Base-by-base conservation (phyloP, 1,140 invertebrate species). In the Macrobrachium rosenbergii region DNA sequence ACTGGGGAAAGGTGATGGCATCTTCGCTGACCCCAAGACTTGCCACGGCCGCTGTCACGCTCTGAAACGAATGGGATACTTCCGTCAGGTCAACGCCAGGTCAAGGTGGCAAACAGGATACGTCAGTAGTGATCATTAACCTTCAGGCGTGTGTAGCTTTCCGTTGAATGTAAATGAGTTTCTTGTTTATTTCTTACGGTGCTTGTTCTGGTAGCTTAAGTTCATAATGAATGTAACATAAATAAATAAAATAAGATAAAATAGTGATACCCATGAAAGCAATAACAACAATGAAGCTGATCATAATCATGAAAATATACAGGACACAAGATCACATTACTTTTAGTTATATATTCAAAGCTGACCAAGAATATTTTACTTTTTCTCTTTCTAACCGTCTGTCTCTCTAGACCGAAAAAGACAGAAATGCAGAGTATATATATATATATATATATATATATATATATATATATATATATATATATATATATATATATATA, bases 1-100 rank as follows among this genome's bases (percentile, higher is more conserved):
- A 86, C 77, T 86, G 84, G n/a, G 84, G 84, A 23, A 86, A 86
- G 52, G 77, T 80, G 23, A 86, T 86, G 45, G 78, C 64, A 62
- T 86, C 84, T 17, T 78, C 77, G 58, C 14, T 86, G 43, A 86
- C 84, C 67, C 84, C 84, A 2, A 86, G 78, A 58, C 45, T 45
- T 16, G 52, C 52, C 59, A 86, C 84, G 17, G 84, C 84, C 58
- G 84, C 67, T 77, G 76, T 86, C 84, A 86, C 84, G 58, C 84
- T 86, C 84, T 86, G 84, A 8, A 37, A 28, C 37, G 21, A n/a
- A 6, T n/a, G 52, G 10, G 58, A 67, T 17, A 67, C 12, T 21
- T 12, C 43, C 19, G 69, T 75, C n/a, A 83, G 64, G 45, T 82
- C 43, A 82, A 60, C 19, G 37, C 28, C 52, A 52, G 52, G 52